Evolutionary conservation across 2,888 invertebrate species (phyloP).

Genomic region (Polydrusus tereticollis): DNA sequence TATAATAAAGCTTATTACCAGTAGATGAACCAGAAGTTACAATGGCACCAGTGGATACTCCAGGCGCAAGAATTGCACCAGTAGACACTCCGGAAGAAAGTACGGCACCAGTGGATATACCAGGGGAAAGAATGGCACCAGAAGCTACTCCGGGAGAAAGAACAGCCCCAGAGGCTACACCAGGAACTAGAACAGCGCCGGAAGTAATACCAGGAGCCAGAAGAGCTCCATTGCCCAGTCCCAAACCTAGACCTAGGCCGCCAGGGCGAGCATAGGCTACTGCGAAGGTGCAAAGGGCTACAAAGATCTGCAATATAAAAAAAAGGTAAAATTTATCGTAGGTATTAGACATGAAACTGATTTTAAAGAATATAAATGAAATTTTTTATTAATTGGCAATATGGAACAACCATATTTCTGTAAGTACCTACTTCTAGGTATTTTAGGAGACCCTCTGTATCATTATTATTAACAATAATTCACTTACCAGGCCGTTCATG

Average conservation of each 20-base stretch:
- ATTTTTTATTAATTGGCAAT: too few relatives aligned
- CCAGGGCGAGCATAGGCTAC: slow-evolving; percentile 26
- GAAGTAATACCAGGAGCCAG: not conserved
- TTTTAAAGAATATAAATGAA: too few relatives aligned
- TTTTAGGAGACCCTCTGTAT: not conserved
- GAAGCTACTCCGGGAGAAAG: slow-evolving; percentile 20
- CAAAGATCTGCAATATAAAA: slow-evolving; percentile 29
- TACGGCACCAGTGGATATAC: slow-evolving; percentile 28
- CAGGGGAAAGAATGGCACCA: slow-evolving; percentile 32
- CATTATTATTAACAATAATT: not conserved
- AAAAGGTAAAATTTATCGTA: not conserved
- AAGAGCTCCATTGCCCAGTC: slow-evolving; percentile 15
- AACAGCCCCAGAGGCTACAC: slow-evolving; percentile 14
- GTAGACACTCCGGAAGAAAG: slow-evolving; percentile 28
- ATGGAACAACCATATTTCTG: too few relatives aligned
- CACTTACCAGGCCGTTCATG: slow-evolving; percentile 42
- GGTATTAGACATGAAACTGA: too few relatives aligned
- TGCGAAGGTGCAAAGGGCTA: slow-evolving; percentile 34
- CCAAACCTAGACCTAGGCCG: slow-evolving; percentile 31
- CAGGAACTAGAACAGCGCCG: slow-evolving; percentile 5
- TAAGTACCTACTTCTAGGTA: too few relatives aligned
- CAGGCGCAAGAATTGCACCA: slow-evolving; percentile 34
- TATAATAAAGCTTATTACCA: slow-evolving; percentile 2
- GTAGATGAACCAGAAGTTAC: slow-evolving; percentile 28
- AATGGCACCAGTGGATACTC: slow-evolving; percentile 25